Percentiles rank a stretch among this genome's conserved stretches.
These are phyloP conservation scores for Sakesphorus luctuosus DNA, from an alignment of 2,113 vertebrate genomes.

Conservation along the genomic window DNA sequence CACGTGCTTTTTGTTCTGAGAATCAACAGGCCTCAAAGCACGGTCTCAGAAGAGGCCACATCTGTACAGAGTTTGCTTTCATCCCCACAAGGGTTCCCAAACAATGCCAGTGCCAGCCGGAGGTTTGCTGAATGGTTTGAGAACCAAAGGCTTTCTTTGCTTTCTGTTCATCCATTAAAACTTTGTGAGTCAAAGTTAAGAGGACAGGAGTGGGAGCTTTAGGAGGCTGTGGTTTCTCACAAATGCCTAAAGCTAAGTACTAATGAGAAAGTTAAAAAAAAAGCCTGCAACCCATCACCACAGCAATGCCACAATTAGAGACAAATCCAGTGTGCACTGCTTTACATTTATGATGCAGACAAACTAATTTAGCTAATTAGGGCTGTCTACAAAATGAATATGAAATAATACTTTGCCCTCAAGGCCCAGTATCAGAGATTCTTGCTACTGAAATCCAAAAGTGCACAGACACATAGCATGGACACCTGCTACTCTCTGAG, in stretches of 20 bases:
- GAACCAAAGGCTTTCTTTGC: conserved; percentile 62
- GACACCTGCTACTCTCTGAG: neutral
- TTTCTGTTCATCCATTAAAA: conserved; percentile 57
- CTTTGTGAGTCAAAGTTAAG: conserved; percentile 16
- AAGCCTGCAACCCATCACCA: conserved; percentile 34
- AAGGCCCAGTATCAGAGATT: neutral
- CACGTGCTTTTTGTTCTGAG: conserved; percentile 52
- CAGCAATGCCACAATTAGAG: conserved; percentile 43
- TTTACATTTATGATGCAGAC: conserved; percentile 48
- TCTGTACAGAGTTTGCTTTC: conserved; percentile 64
- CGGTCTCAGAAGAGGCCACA: conserved; percentile 48
- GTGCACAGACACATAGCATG: neutral
- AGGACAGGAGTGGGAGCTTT: conserved; percentile 31
- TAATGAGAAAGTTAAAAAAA: conserved; percentile 55
- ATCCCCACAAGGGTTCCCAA: conserved; percentile 53
- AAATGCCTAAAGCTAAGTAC: conserved; percentile 50
- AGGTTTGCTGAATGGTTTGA: conserved; percentile 57
- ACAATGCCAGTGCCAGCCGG: conserved; percentile 52
- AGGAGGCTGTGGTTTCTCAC: conserved; percentile 46
- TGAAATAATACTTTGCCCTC: neutral
- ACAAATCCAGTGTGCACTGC: neutral
- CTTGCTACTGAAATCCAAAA: neutral
- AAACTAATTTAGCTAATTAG: conserved; percentile 41
- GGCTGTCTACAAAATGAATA: conserved; percentile 17
- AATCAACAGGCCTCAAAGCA: conserved; percentile 50